Evolutionary conservation across 2,888 invertebrate species (phyloP), one percentile per base, ranked within the genome.

Genomic region (Nemapogon koenigi): DNA sequence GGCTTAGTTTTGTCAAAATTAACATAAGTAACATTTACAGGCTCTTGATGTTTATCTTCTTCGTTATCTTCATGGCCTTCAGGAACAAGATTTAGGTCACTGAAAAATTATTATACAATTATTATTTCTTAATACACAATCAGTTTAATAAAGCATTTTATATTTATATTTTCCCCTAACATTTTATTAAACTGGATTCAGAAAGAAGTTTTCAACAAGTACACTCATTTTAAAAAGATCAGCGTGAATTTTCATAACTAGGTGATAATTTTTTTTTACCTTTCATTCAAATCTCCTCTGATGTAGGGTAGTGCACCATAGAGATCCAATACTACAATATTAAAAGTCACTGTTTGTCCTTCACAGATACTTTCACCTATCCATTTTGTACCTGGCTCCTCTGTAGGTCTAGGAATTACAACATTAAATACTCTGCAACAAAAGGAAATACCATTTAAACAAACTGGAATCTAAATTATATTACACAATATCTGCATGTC

Each of bases 341-440:
- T 71, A 52, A 89, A 85, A 39, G 67, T 62, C 6, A 88, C 79
- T 55, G 84, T 80, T 53, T 86, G 83, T 0, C 85, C 86, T 49
- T 85, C 72, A 36, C 73, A 53, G 16, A 85, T 64, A 40, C 62
- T 59, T 27, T 73, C 50, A 2, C 86, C 87, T 40, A 81, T 53
- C 87, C 88, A 87, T 45, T 67, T 64, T 45, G 75, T 61, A 2
- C 76, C 70, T 1, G 69, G 68, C 37, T 70, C 60, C 37, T 75
- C 72, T 19, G 73, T 71, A 4, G 83, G 82, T 49, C 83, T 79
- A 27, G 85, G 85, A 31, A 89, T 80, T 3, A 87, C 86, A 8
- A 87, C 85, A 64, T 89, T 88, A 52, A 89, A 89, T 16, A 83
- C 79, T 50, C 84, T 78, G 48, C 44, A 70, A 61, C 14, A 16